Conservation (phyloP, 2,888 invertebrate genomes). For the Drosophila mayaguana region DNA sequence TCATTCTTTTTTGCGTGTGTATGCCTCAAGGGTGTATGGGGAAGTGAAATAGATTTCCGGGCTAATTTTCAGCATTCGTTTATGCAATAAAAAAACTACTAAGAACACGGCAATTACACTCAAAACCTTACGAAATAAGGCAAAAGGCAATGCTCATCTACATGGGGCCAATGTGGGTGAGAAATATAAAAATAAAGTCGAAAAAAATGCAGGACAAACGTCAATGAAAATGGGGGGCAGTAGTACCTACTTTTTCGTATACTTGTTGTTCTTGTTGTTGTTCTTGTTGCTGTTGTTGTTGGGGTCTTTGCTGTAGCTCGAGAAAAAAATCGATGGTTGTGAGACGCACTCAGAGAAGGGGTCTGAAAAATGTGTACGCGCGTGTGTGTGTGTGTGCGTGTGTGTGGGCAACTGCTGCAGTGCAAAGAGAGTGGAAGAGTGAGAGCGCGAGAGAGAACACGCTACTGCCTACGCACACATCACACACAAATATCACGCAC, state of each 20-base stretch:
- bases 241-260: conserved; percentile 45
- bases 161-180: conserved; percentile 19
- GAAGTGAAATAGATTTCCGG: conserved; percentile 19
- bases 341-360: conserved; percentile 56
- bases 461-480: conserved; percentile 37
- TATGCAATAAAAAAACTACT: conserved; percentile 2
- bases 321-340: conserved; percentile 72
- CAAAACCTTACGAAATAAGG: conserved; percentile 45
- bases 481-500: conserved; percentile 19
- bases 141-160: conserved; percentile 28
- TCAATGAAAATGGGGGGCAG: conserved; percentile 67
- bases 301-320: conserved; percentile 47
- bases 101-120: conserved; percentile 10
- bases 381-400: background rate
- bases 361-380: conserved; percentile 19
- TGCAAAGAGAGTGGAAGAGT: conserved; percentile 14
- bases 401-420: conserved; percentile 17
- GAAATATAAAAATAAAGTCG: conserved; percentile 23
- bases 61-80: conserved; percentile 21
- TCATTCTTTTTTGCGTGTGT: conserved; percentile 29
- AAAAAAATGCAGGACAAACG: conserved; percentile 32
- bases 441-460: conserved; percentile 12
- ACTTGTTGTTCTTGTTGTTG: conserved; percentile 33
- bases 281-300: conserved; percentile 21
- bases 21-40: conserved; percentile 11